Base-by-base conservation (phyloP, 2,113 vertebrate genomes). In the Zootoca vivipara region DNA sequence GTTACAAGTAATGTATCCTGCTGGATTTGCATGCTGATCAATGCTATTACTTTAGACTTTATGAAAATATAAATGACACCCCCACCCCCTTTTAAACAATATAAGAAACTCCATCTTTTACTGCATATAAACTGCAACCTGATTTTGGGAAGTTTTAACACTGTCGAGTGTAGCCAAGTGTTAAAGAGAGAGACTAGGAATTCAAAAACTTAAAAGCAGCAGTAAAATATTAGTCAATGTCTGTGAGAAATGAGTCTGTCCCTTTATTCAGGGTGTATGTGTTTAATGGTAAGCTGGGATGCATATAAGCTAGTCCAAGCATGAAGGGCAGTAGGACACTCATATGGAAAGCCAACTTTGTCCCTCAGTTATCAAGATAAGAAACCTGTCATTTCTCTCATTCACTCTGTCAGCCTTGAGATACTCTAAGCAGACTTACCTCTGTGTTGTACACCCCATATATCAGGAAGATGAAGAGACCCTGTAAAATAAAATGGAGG, bases 371-470 rank as follows among this genome's bases (percentile, higher is more conserved):
- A 97, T 98, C 97, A 98, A 98, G 98, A 98, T 99, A 98, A 99
- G 98, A 99, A 98, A 98, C 98, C 98, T 99, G 98, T 99, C 99
- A 99, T 98, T 98, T 99, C 98, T 97, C 98, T 99, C 99, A 98
- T 98, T 98, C 98, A 98, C 97, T 98, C 98, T 98, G 98, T 98
- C 98, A 99, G 98, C 99, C 99, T 99, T 99, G 99, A 99, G 98
- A 98, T 97, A 98, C 96, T 97, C 97, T 96, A 97, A 98, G 98
- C 98, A 97, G 98, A 98, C 99, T 99, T 98, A 98, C 98, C 98
- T 99, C 98, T 97, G 97, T 98, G 98, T 97, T 98, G 98, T 98
- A 98, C 97, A 99, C 98, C 98, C 98, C 98, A 98, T 99, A 99
- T 97, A 99, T 99, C 98, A 99, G 98, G 97, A 99, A 99, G 98